These are phyloP conservation scores for Listronotus bonariensis DNA, from an alignment of 1,140 invertebrate species.

Conservation along the genomic window DNA sequence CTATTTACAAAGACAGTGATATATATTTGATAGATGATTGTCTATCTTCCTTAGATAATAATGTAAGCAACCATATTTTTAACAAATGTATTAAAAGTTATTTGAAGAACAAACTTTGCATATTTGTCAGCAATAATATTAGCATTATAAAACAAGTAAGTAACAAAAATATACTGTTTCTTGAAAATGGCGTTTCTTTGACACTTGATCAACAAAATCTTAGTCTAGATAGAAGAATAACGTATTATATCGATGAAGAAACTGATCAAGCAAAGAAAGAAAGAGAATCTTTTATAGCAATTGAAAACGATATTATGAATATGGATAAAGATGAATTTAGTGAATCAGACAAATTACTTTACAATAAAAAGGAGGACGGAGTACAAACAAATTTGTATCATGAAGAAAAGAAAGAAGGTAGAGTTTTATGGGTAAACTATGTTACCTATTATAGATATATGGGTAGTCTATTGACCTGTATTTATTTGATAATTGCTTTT, in stretches of 20 bases:
- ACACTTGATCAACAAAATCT: neutral
- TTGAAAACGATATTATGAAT: too few relatives aligned
- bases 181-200: conserved; percentile 23
- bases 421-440: conserved; percentile 23
- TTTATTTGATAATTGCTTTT: conserved; percentile 24
- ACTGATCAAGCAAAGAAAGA: too few relatives aligned
- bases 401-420: conserved; percentile 28
- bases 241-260: too few relatives aligned
- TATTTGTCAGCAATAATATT: conserved; percentile 87
- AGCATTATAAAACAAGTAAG: conserved; percentile 69
- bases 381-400: conserved; percentile 9
- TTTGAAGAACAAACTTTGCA: conserved; percentile 70
- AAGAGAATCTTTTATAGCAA: too few relatives aligned
- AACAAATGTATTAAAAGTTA: conserved; percentile 70
- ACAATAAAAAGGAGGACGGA: too few relatives aligned
- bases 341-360: too few relatives aligned
- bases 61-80: conserved; percentile 74
- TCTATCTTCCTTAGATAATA: conserved; percentile 79
- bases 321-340: too few relatives aligned
- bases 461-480: conserved; percentile 21
- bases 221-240: too few relatives aligned
- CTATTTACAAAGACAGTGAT: conserved; percentile 78
- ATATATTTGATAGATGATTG: conserved; percentile 84
- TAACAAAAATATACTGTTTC: conserved; percentile 3
- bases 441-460: conserved; percentile 28